phyloP scores from a whole-genome alignment of 53 echinoderm and acorn worm species.

The Holothuria scabra region DNA sequence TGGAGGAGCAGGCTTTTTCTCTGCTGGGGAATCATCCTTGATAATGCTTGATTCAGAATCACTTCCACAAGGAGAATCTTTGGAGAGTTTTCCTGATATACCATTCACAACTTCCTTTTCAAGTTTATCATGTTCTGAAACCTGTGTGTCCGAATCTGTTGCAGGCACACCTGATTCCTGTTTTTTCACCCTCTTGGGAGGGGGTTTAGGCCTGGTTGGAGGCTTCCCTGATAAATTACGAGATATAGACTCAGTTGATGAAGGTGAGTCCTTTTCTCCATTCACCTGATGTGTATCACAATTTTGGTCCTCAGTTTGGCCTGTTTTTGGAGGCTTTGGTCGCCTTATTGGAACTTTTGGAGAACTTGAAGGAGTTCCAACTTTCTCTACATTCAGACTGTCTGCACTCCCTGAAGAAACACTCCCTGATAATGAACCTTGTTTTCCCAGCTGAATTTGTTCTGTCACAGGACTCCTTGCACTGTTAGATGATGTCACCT shows the following conservation, averaged over 20 bases:
- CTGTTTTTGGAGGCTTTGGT: background rate
- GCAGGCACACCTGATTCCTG: background rate
- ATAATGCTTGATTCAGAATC: no score
- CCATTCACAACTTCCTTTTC: background rate
- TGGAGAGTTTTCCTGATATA: background rate
- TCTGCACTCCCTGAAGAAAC: background rate
- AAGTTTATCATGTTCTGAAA: background rate
- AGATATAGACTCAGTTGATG: background rate
- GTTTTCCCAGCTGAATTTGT: no score
- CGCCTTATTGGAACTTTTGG: conserved; percentile 1
- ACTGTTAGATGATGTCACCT: no score
- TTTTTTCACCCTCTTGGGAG: background rate
- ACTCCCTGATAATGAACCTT: no score
- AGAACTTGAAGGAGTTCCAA: background rate
- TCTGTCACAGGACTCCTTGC: no score
- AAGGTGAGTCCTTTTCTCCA: background rate
- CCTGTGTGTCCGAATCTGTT: background rate
- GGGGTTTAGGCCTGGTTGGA: conserved; percentile 7
- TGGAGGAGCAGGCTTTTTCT: background rate
- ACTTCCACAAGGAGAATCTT: no score
- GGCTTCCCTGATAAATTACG: conserved; percentile 14
- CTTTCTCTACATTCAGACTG: background rate
- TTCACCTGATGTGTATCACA: background rate
- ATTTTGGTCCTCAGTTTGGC: background rate
- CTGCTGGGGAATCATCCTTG: background rate